Evolutionary conservation across 2,797 vertebrate genomes (phyloP).

Genomic region (Sparidentex hasta): DNA sequence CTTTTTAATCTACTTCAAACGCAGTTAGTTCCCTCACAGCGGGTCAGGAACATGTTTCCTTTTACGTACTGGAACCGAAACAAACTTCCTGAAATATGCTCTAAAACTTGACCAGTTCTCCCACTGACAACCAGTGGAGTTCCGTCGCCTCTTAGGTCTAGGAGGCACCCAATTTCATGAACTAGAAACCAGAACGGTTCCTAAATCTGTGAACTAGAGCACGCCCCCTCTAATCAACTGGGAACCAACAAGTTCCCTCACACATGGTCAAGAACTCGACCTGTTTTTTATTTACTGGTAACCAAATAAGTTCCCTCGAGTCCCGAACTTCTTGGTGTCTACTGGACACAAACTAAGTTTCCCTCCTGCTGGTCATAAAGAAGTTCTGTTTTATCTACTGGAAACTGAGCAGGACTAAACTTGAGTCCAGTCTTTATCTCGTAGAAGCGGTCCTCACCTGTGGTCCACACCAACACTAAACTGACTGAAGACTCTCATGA

Average conservation of each 20-base stretch:
- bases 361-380: neutral
- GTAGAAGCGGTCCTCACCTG: too few relatives aligned
- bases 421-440: neutral
- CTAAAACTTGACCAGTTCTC: neutral
- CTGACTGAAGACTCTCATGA: conserved; percentile 22
- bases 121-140: neutral
- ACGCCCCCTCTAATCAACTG: neutral
- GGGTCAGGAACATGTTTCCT: neutral
- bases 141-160: neutral
- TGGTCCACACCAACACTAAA: conserved; percentile 6
- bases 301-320: neutral
- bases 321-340: neutral
- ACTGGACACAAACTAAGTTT: neutral
- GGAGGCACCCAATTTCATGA: neutral
- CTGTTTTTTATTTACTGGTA: neutral
- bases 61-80: neutral
- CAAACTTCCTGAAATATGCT: neutral
- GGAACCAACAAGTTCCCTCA: neutral
- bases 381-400: neutral
- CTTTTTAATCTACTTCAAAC: neutral
- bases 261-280: neutral
- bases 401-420: conserved; percentile 1
- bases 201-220: neutral
- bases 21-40: neutral
- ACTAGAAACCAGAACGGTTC: conserved; percentile 1